Evolutionary conservation across 2,113 vertebrate species (phyloP).

Genomic region (Mesocricetus auratus): DNA sequence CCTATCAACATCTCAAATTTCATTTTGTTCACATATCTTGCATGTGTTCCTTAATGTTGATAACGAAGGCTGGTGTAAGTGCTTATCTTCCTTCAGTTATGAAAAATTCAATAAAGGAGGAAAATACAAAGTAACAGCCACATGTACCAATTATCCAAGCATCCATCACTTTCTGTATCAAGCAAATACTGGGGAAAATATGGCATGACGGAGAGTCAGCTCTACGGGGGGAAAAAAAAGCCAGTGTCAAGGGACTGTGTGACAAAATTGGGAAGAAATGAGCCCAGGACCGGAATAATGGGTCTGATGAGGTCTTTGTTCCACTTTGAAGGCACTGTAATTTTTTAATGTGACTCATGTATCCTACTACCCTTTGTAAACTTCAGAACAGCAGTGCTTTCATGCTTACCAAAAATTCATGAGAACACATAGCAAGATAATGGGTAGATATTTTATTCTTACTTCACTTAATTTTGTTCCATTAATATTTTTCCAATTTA

Average conservation of each 20-base stretch:
- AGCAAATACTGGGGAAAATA: constrained; percentile 38
- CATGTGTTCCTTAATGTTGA: constrained; percentile 85
- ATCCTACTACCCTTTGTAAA: constrained; percentile 37
- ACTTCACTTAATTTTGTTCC: not conserved
- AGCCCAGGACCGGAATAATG: constrained; percentile 63
- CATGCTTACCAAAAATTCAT: not conserved
- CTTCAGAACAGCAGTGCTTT: not conserved
- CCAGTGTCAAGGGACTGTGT: constrained; percentile 20
- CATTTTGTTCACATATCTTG: constrained; percentile 86
- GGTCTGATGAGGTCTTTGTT: constrained; percentile 69
- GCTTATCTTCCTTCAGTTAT: constrained; percentile 86
- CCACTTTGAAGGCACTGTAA: constrained; percentile 58
- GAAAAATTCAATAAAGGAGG: constrained; percentile 87
- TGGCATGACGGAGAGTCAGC: not conserved
- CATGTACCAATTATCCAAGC: constrained; percentile 76
- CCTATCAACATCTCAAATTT: constrained; percentile 84
- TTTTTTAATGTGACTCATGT: constrained; percentile 66
- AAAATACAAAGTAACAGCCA: constrained; percentile 84
- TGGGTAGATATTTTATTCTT: not conserved
- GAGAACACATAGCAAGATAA: constrained; percentile 22
- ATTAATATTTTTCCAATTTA: not conserved
- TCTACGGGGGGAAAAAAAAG: constrained; percentile 63
- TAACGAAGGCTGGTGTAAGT: constrained; percentile 81
- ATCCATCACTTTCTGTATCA: constrained; percentile 76
- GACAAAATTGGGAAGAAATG: not conserved